These are phyloP conservation scores for Zoanthus sansibaricus DNA, from an alignment of 92 coral and sea anemone genomes.

Conservation along the genomic window DNA sequence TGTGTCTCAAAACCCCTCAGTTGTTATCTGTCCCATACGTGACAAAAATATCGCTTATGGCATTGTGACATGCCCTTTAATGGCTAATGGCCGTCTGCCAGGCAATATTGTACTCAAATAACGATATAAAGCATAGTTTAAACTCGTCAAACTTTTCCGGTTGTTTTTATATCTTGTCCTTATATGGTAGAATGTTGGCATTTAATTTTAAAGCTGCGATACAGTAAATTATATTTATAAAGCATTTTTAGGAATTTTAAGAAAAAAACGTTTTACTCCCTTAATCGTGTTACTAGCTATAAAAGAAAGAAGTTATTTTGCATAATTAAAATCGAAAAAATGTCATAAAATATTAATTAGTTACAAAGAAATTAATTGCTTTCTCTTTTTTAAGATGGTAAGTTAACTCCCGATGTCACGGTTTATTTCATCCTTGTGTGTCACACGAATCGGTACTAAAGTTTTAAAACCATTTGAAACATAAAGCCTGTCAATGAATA, in stretches of 20 bases:
- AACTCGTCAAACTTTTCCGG: slow-evolving; percentile 18
- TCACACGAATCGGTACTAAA: not conserved
- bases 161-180: not conserved
- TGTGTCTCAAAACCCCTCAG: not conserved
- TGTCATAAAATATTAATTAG: not conserved
- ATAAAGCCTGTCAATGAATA: not conserved
- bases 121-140: not conserved
- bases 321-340: not conserved
- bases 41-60: not conserved
- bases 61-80: not conserved
- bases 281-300: not conserved
- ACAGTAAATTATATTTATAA: not conserved
- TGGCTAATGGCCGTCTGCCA: slow-evolving; percentile 27
- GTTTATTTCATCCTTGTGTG: not conserved
- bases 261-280: not conserved
- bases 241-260: not conserved
- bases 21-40: not conserved
- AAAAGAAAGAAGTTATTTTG: not conserved
- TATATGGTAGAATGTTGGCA: slow-evolving; percentile 16
- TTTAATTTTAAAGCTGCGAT: not conserved
- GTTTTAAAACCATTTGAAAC: not conserved
- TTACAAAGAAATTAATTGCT: not conserved
- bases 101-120: too few species aligned
- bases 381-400: not conserved
- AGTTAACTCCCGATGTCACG: not conserved